Base-by-base conservation (phyloP, 2,113 vertebrate genomes). In the Herpetotheres cachinnans region DNA sequence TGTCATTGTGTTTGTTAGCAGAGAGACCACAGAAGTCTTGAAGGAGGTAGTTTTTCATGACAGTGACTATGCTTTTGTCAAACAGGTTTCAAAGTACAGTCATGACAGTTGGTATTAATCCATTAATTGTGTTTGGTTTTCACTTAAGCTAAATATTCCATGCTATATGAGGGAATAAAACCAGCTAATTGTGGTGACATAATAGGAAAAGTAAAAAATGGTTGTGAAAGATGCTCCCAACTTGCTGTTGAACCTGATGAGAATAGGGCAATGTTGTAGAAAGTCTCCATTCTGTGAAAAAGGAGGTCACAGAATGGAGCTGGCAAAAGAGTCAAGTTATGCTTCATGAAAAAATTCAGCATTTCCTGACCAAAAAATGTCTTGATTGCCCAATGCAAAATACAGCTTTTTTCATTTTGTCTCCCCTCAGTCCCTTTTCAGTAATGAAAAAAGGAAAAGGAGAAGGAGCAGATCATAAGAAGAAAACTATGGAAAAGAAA, bases 51-150 rank as follows among this genome's bases (percentile, higher is more conserved):
- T 47, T 54, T 62, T 66, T 52, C 71, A 71, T 14, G 34, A 84
- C 72, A 84, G 46, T 62, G 36, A 69, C 86, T 54, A 11, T 63
- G 50, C 62, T 92, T 94, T 93, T 93, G 77, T 95, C 91, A 87
- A 66, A 66, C 66, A 95, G 54, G 74, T 94, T 94, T 73, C 47
- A 30, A 78, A 70, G 58, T 69, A 15, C 32, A 79, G 30, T 52
- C 52, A 2, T 27, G 74, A 58, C 78, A 82, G 49, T 54, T 82
- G 63, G 27, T 78, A 94, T 80, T 81, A 93, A 83, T 87, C 32
- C 70, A 86, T 95, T 96, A 70, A 72, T 78, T 50, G 25, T 69
- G 49, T 79, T 89, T 93, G 61, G 3, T 84, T 96, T 92, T 84
- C 40, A 63, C 52, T 95, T 78, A 77, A 87, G 58, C 56, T 82